Evolutionary conservation across 2,113 vertebrate genomes (phyloP), one percentile per base, ranked within the genome.

Genomic region (Crocuta crocuta): DNA sequence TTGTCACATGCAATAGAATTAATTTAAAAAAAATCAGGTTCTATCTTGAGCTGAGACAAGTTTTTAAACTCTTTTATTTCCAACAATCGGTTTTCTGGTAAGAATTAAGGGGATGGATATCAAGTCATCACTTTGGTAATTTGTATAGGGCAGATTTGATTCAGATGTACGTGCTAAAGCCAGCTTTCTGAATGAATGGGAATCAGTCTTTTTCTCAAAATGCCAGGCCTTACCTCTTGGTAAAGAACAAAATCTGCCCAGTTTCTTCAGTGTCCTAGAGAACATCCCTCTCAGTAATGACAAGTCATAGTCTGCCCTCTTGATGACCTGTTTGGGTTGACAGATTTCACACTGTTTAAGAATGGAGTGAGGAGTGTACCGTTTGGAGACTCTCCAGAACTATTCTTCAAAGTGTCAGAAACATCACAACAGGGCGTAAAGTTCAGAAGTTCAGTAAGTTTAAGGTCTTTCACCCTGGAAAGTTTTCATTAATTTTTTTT

Each of bases 381-480:
- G 19, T 84, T 96, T 97, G 94, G 97, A 97, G 63, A 73, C 24
- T 12, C 86, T 93, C 89, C 63, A 48, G 88, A 96, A 53, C 84
- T 35, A 91, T 95, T 91, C 95, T 96, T 97, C 97, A 94, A 87
- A 96, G 85, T 96, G 97, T 98, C 97, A 98, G 81, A 91, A 95
- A 68, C 17, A 66, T 94, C 91, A 65, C 80, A 95, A 91, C 66
- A 89, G 94, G 78, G 65, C 0, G 21, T 31, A 15, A 93, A 93
- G 96, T 96, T 96, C 93, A 97, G 84, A 97, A 96, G 97, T 96
- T 98, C 94, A 96, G 71, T 65, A 81, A 95, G 82, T 94, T 94
- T 85, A 89, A 89, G 91, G 84, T 90, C 61, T 31, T 82, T 92
- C 26, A 68, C 76, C 96, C 92, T 96, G 89, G 89, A 95, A 96